Evolutionary conservation across 2,888 invertebrate species (phyloP), one percentile per base, ranked within the genome.

Genomic region (Lordiphosa andalusiaca): DNA sequence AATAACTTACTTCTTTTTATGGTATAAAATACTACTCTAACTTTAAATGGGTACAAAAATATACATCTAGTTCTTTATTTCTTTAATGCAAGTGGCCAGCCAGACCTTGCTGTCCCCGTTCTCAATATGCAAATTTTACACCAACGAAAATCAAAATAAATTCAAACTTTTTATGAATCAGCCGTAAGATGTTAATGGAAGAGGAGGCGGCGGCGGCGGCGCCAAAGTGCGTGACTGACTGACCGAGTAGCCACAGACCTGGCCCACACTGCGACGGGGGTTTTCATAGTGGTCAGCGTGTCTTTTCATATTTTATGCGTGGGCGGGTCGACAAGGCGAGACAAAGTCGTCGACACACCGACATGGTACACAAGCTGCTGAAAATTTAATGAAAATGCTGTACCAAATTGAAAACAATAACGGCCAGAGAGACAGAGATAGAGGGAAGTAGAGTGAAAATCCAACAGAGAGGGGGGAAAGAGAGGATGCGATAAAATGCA

Each of bases 361-460:
- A 68, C 71, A 30, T 73, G 21, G 75, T 39, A 41, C 9, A 39
- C 49, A 56, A 67, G 60, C 49, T 58, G 66, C 47, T 83, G 65
- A 78, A 84, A 81, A 84, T 77, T 84, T 84, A 81, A 81, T 81
- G 84, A 81, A 81, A 81, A 77, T 71, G 77, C 77, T 71, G 77
- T 63, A 69, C 60, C 58, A 82, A 78, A 77, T 75, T 78, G 80
- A 83, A 73, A 83, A 77, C 84, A 83, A 83, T 83, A 80, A 64
- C 70, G 74, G 40, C 49, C 21, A 44, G 47, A 51, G 66, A 65
- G 9, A 41, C 37, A 48, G 42, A 41, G 33, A 35, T 41, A 30
- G 9, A 46, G 36, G 25, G 36, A 33, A 40, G 36, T 10, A 33
- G 5, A 23, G 13, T 54, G 50, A 55, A 19, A 40, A 12, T 10